These are phyloP conservation scores for Petroica traversi DNA, from an alignment of 2,113 vertebrate genomes.

Conservation along the genomic window DNA sequence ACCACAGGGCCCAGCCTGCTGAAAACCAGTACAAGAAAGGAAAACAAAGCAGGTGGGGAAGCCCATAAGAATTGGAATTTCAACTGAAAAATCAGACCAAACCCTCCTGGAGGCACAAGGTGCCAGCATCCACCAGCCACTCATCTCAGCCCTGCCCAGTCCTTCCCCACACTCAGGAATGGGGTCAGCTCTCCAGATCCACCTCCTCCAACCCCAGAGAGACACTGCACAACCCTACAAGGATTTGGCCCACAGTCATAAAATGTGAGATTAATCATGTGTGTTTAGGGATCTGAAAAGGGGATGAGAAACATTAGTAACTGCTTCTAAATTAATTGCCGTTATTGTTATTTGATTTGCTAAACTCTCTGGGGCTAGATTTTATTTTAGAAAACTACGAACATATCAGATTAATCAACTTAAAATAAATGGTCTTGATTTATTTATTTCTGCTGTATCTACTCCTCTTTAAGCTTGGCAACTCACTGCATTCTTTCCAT, in stretches of 20 bases:
- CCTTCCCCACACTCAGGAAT: neutral
- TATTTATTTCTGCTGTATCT: constrained; percentile 56
- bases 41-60: neutral
- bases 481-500: constrained; percentile 43
- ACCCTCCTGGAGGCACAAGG: neutral
- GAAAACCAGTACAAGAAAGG: neutral
- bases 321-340: constrained; percentile 37
- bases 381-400: constrained; percentile 46
- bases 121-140: neutral
- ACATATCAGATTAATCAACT: constrained; percentile 43
- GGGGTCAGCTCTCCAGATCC: neutral
- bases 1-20: neutral
- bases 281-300: neutral
- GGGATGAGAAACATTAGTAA: constrained; percentile 3
- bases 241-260: neutral
- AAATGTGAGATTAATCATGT: neutral
- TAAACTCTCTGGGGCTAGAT: neutral
- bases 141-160: neutral
- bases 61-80: neutral
- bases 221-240: neutral
- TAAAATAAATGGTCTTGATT: constrained; percentile 48
- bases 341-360: constrained; percentile 41
- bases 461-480: constrained; percentile 29
- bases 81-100: neutral
- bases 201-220: neutral